These are phyloP conservation scores for Psittacus erithacus DNA, from an alignment of 2,113 vertebrate species.

Conservation along the genomic window DNA sequence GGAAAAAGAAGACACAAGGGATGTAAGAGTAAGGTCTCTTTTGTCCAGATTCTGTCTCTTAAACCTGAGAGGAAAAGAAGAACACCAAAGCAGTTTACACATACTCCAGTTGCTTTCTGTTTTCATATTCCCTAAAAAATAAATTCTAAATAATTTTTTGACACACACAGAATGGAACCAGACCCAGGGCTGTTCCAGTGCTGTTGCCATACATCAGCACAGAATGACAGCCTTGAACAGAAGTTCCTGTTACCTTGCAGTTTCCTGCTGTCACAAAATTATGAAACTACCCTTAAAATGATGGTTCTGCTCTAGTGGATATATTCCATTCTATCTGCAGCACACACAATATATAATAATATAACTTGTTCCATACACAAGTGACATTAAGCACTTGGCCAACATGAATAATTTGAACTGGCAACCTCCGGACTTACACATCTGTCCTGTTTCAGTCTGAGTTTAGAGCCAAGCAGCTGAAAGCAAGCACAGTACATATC, in stretches of 20 bases:
- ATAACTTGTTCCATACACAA: background rate
- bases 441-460: background rate
- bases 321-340: background rate
- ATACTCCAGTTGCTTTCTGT: background rate
- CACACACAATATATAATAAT: background rate
- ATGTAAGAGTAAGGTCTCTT: background rate
- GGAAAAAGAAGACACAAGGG: background rate
- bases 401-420: background rate
- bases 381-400: background rate
- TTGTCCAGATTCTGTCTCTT: background rate
- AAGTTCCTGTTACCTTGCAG: background rate
- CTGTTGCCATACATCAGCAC: background rate
- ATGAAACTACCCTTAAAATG: background rate
- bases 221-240: background rate
- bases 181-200: background rate
- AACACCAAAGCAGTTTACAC: background rate
- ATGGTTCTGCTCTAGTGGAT: background rate
- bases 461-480: slow-evolving; percentile 11
- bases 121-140: background rate
- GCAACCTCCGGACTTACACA: background rate
- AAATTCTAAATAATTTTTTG: background rate
- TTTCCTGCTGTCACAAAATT: slow-evolving; percentile 33
- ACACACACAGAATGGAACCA: background rate
- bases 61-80: background rate
- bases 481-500: background rate